phyloP scores from a whole-genome alignment of 2,113 vertebrate genomes.

The Phalacrocorax brasilianus region DNA sequence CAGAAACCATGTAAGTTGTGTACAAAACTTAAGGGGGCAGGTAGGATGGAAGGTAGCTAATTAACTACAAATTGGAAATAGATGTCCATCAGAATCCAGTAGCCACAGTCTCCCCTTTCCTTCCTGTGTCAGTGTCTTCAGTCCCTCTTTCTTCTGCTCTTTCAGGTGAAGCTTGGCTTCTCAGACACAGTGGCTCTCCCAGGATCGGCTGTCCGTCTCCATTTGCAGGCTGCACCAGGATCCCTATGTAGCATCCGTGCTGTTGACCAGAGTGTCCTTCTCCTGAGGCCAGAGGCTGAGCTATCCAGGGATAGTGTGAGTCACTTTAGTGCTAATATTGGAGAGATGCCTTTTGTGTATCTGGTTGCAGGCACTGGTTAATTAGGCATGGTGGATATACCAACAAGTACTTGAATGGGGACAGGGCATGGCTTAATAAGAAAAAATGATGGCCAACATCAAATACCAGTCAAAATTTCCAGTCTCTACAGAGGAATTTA shows the following conservation, averaged over 20 bases:
- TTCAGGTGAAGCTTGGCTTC: constrained; percentile 79
- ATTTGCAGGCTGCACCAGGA: constrained; percentile 71
- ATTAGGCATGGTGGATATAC: background rate
- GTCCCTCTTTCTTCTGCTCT: background rate
- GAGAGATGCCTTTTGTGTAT: background rate
- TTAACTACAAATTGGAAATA: background rate
- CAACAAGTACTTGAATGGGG: background rate
- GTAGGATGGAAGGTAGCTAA: background rate
- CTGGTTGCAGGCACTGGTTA: background rate
- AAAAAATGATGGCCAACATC: background rate
- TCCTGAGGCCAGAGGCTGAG: constrained; percentile 76
- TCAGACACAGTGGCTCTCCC: constrained; percentile 69
- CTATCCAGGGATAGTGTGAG: constrained; percentile 69
- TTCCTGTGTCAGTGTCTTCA: background rate
- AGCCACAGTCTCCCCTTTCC: background rate
- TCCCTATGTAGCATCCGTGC: constrained; percentile 84
- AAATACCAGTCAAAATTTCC: background rate
- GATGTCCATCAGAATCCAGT: background rate
- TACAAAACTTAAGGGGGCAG: background rate
- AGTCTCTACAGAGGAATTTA: background rate
- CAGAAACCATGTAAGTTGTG: constrained; percentile 75
- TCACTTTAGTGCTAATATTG: background rate
- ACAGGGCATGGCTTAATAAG: background rate
- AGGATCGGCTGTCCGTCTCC: constrained; percentile 62
- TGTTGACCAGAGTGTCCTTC: constrained; percentile 82